phyloP scores from a whole-genome alignment of 2,888 invertebrate genomes.

The Tolmerus cingulatus region DNA sequence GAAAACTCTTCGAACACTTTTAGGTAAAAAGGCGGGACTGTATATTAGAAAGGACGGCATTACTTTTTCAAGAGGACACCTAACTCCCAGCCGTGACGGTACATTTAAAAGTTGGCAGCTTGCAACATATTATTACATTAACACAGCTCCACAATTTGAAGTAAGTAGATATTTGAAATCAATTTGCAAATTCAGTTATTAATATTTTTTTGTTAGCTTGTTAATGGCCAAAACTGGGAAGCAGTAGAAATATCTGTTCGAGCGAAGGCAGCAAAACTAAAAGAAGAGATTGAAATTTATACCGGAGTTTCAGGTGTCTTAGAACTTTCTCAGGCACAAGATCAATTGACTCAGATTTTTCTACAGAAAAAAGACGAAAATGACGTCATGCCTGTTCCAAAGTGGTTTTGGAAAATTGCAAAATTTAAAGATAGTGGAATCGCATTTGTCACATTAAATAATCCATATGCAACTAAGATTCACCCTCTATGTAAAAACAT shows the following conservation, averaged over 20 bases:
- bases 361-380: slow-evolving; percentile 57
- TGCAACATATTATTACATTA: slow-evolving; percentile 65
- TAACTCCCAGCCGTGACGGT: slow-evolving; percentile 65
- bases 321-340: slow-evolving; percentile 57
- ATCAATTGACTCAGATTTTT: slow-evolving; percentile 57
- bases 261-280: slow-evolving; percentile 56
- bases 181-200: neutral
- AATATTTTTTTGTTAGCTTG: neutral
- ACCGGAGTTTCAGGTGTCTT: slow-evolving; percentile 63
- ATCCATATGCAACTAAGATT: slow-evolving; percentile 59
- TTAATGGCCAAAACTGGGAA: slow-evolving; percentile 65
- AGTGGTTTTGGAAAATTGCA: slow-evolving; percentile 64
- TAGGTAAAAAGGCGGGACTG: neutral
- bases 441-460: slow-evolving; percentile 64
- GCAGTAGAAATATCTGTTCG: slow-evolving; percentile 61
- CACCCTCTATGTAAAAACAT: slow-evolving; percentile 59
- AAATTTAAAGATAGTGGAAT: slow-evolving; percentile 60
- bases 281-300: slow-evolving; percentile 58
- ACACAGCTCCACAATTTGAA: slow-evolving; percentile 65
- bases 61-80: slow-evolving; percentile 59
- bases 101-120: slow-evolving; percentile 63
- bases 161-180: slow-evolving; percentile 45
- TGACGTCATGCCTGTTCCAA: slow-evolving; percentile 61
- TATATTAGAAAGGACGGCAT: neutral
- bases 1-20: neutral